Conservation (phyloP, 2,888 invertebrate species). For the Dascillus cervinus region DNA sequence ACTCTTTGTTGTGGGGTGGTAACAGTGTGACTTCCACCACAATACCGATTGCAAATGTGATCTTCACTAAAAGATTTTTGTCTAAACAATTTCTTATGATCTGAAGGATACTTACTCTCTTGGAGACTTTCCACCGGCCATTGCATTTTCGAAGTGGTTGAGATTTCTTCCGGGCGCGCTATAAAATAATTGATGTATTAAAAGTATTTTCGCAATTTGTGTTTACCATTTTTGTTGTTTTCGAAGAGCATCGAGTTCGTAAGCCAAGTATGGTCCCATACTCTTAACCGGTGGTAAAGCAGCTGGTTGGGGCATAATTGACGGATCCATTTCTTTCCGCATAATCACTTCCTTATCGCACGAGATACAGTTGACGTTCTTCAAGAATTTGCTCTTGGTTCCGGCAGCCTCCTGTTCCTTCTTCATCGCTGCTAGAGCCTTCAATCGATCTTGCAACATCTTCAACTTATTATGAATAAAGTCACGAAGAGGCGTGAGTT, state of each 20-base stretch:
- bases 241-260: conserved; percentile 55
- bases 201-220: too few relatives aligned
- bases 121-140: conserved; percentile 30
- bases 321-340: conserved; percentile 49
- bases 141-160: conserved; percentile 40
- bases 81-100: background rate
- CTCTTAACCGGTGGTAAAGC: conserved; percentile 51
- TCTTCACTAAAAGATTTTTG: conserved; percentile 23
- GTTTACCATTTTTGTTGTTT: conserved; percentile 46
- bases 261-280: conserved; percentile 64
- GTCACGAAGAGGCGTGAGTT: conserved; percentile 55
- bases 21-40: conserved; percentile 69
- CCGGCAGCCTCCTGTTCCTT: conserved; percentile 66
- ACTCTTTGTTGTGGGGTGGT: conserved; percentile 65
- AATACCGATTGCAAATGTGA: conserved; percentile 63
- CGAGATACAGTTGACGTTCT: conserved; percentile 68
- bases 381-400: conserved; percentile 57
- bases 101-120: conserved; percentile 21
- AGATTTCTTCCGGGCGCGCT: conserved; percentile 38
- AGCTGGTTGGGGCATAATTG: conserved; percentile 44
- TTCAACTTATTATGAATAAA: conserved; percentile 56
- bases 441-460: conserved; percentile 54
- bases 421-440: conserved; percentile 50
- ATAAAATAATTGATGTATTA: background rate
- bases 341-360: conserved; percentile 70